A percentile compares a stretch with the other conserved stretches of the same genome.
Evolutionary conservation across 1,140 invertebrate species (phyloP).

Genomic region (Drosophila erecta): DNA sequence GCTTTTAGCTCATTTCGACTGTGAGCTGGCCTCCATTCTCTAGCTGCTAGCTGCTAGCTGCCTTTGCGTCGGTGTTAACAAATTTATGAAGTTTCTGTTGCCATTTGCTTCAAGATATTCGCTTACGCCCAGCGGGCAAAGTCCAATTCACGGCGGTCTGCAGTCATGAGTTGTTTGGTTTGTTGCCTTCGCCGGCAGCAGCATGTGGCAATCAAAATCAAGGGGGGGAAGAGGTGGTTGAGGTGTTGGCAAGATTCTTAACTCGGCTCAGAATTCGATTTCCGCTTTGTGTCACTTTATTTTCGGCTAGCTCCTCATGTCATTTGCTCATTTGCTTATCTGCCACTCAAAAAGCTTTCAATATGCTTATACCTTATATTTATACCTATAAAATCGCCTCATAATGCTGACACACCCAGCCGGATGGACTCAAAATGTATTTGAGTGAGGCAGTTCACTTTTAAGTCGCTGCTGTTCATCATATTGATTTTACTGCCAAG

Average conservation of each 20-base stretch:
- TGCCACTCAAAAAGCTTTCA: conserved; percentile 50
- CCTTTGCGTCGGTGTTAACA: conserved; percentile 55
- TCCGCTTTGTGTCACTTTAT: conserved; percentile 55
- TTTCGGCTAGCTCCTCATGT: conserved; percentile 46
- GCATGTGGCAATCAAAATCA: conserved; percentile 32
- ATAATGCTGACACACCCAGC: conserved; percentile 51
- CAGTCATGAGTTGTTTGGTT: conserved; percentile 38
- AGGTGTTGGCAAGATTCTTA: conserved; percentile 48
- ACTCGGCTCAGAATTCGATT: conserved; percentile 48
- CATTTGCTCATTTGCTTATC: conserved; percentile 50
- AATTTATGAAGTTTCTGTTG: conserved; percentile 54
- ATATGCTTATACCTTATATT: conserved; percentile 34
- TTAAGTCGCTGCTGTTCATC: conserved; percentile 27
- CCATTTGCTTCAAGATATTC: conserved; percentile 30
- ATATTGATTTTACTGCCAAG: conserved; percentile 10
- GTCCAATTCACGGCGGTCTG: conserved; percentile 59
- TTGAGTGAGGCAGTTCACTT: conserved; percentile 13
- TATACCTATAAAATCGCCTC: conserved; percentile 25
- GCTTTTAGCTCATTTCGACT: conserved; percentile 49
- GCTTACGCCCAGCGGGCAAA: conserved; percentile 51
- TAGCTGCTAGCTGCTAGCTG: conserved; percentile 7
- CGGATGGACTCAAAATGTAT: conserved; percentile 28
- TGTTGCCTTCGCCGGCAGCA: conserved; percentile 19
- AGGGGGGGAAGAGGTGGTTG: background rate
- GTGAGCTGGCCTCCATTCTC: conserved; percentile 24